Evolutionary conservation across 2,888 invertebrate genomes (phyloP), one percentile per base, ranked within the genome.

Genomic region (Capitulum mitella): DNA sequence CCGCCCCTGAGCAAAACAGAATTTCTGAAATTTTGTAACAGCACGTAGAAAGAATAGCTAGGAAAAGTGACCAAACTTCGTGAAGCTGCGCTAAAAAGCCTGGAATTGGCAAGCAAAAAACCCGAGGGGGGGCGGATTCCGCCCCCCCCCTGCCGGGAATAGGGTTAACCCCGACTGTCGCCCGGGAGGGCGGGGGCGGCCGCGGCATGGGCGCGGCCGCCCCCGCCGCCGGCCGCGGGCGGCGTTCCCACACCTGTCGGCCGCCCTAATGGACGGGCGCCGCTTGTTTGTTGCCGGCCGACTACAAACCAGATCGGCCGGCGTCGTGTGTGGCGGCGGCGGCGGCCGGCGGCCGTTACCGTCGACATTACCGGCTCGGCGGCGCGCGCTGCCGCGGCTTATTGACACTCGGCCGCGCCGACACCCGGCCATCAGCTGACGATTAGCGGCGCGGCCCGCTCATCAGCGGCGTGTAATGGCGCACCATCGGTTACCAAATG

Each of bases 381-480:
- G 64, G 64, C 64, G 64, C 64, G 64, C 32, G 34, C 58, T n/a
- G 19, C 34, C 6, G 16, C 64, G 34, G 29, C 64, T 64, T 64
- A 64, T 64, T 64, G 64, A 64, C 64, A 34, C 64, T 64, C 61
- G 64, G 3, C 51, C 64, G 40, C 37, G 26, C 70, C 70, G 70
- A 19, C 70, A 70, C 70, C 70, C 70, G 40, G 40, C 37, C 70
- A 70, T 70, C 70, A 70, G 70, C 37, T 26, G 70, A 40, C 70
- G 70, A 70, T 70, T 40, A 70, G 70, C 34, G 70, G 70, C 70
- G 64, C 70, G 70, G 40, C 26, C 37, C 70, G 70, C 70, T 37
- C 70, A 40, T 40, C 70, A 29, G 70, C 70, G 40, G 70, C 70
- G 70, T 70, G 70, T 70, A 70, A 70, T 70, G 70, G 70, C 70